phyloP scores from a whole-genome alignment of 2,888 invertebrate genomes.

The Tipula confusa region DNA sequence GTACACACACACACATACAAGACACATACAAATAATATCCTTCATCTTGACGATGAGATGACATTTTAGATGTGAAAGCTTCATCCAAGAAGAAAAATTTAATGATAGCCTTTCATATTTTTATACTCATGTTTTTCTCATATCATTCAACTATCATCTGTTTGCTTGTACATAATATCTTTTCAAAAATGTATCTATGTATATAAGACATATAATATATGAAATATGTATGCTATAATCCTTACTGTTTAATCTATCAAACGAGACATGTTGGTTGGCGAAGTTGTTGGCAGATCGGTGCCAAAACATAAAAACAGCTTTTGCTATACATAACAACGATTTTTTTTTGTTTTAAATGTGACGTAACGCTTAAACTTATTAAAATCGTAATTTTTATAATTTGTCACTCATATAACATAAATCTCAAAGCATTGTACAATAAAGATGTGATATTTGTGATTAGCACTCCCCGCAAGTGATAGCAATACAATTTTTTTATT shows the following conservation, averaged over 20 bases:
- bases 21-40: too few species aligned
- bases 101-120: neutral
- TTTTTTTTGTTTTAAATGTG: too few species aligned
- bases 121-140: neutral
- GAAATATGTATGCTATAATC: neutral
- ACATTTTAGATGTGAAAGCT: conserved; percentile 9
- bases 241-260: conserved; percentile 12
- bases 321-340: too few species aligned
- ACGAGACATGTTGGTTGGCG: neutral
- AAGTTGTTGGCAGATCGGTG: neutral
- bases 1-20: neutral
- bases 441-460: too few species aligned
- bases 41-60: conserved; percentile 3
- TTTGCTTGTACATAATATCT: neutral
- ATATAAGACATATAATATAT: neutral
- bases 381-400: too few species aligned
- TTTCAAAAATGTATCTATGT: neutral
- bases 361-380: too few species aligned
- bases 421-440: too few species aligned
- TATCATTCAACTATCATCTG: conserved; percentile 20
- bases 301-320: too few species aligned
- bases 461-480: too few species aligned
- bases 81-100: conserved; percentile 12
- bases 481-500: too few species aligned
- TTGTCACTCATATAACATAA: too few species aligned